Evolutionary conservation across 2,888 invertebrate species (phyloP).

Genomic region (Parochlus steinenii): DNA sequence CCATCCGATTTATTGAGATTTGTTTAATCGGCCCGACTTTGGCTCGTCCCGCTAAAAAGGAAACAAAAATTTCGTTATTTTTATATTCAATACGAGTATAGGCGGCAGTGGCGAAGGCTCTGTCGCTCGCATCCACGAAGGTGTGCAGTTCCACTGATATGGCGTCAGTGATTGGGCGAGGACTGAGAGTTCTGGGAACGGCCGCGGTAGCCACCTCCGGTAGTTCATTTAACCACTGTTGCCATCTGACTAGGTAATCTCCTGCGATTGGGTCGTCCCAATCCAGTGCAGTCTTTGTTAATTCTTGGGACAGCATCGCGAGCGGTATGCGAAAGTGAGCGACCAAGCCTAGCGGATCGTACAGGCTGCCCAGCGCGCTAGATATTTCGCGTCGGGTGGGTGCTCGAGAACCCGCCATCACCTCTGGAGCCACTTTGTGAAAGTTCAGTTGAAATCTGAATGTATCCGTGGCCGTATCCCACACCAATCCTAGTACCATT

Average conservation of each 20-base stretch:
- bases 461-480: neutral
- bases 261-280: conserved; percentile 15
- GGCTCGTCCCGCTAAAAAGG: conserved; percentile 16
- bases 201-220: conserved; percentile 14
- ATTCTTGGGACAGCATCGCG: conserved; percentile 14
- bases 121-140: conserved; percentile 16
- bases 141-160: conserved; percentile 14
- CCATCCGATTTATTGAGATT: conserved; percentile 16
- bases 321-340: conserved; percentile 14
- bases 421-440: neutral
- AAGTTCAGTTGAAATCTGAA: neutral
- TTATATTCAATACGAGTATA: conserved; percentile 14
- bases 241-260: conserved; percentile 15
- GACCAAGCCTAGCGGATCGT: conserved; percentile 13
- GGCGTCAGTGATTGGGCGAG: neutral
- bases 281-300: conserved; percentile 9
- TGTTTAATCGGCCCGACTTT: conserved; percentile 17
- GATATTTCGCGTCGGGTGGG: conserved; percentile 14
- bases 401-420: neutral
- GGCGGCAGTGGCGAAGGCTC: conserved; percentile 17
- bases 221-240: conserved; percentile 15
- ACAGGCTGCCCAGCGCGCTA: conserved; percentile 13
- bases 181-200: conserved; percentile 16
- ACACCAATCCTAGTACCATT: neutral
- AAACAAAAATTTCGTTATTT: conserved; percentile 6